Conservation (phyloP, 23 tunicate genomes). For the Phallusia fumigata region DNA sequence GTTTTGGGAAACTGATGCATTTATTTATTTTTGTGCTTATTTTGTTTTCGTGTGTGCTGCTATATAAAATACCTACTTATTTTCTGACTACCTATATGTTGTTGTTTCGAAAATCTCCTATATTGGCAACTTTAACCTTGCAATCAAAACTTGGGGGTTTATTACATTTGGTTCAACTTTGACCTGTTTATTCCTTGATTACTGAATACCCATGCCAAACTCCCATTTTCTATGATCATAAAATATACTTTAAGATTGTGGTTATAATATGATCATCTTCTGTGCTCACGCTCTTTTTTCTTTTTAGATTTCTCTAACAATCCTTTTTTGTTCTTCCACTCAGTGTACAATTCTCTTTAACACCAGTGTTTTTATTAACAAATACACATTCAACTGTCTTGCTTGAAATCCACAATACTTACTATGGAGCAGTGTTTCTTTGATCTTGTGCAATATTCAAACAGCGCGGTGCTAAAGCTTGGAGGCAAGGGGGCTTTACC, state of each 20-base stretch:
- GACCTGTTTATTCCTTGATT: too few relatives aligned
- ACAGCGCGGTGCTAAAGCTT: too few relatives aligned
- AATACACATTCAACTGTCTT: background rate
- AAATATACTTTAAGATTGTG: background rate
- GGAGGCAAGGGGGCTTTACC: too few relatives aligned
- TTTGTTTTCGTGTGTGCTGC: background rate
- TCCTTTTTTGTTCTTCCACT: background rate
- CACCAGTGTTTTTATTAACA: constrained; percentile 6
- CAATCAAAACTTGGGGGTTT: too few relatives aligned
- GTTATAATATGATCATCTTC: background rate
- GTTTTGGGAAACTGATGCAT: background rate
- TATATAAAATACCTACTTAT: too few relatives aligned
- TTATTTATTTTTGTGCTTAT: background rate
- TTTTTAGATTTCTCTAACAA: background rate
- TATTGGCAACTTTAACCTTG: too few relatives aligned
- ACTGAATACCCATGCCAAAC: too few relatives aligned
- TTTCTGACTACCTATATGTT: too few relatives aligned
- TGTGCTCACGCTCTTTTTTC: background rate
- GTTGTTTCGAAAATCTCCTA: too few relatives aligned
- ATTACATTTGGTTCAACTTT: too few relatives aligned
- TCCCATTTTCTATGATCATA: too few relatives aligned
- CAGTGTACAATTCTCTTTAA: background rate
- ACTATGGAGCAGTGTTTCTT: background rate
- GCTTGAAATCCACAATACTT: background rate
- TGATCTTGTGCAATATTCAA: too few relatives aligned